phyloP scores from a whole-genome alignment of 2,888 invertebrate species.

The Temnothorax rugatulus region DNA sequence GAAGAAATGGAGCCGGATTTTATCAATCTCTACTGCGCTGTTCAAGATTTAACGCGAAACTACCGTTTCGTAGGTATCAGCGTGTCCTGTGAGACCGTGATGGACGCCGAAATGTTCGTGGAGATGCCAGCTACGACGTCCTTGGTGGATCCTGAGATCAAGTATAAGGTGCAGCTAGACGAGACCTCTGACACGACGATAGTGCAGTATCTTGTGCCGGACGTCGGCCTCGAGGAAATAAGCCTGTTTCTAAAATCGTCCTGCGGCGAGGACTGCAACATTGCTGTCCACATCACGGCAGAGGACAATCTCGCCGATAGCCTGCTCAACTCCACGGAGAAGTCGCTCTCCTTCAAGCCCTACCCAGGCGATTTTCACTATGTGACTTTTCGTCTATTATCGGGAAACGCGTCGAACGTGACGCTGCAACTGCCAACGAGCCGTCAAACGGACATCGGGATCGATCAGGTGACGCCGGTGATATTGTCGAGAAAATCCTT shows the following conservation, averaged over 20 bases:
- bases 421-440: constrained; percentile 68
- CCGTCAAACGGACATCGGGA: constrained; percentile 59
- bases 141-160: constrained; percentile 63
- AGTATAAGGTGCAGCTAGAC: constrained; percentile 72
- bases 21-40: not conserved
- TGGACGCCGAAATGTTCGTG: constrained; percentile 90
- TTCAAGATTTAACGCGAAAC: not conserved
- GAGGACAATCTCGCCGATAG: constrained; percentile 70
- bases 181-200: constrained; percentile 74
- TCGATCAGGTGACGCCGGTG: constrained; percentile 80
- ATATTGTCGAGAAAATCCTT: constrained; percentile 88
- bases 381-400: constrained; percentile 77
- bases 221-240: constrained; percentile 67
- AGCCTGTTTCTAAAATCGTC: constrained; percentile 77
- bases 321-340: constrained; percentile 74
- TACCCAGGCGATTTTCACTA: constrained; percentile 79
- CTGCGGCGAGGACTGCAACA: constrained; percentile 79
- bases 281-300: constrained; percentile 78
- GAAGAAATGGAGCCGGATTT: not conserved
- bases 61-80: constrained; percentile 88
- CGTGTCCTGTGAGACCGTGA: constrained; percentile 89
- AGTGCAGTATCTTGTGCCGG: constrained; percentile 79
- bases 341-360: constrained; percentile 77
- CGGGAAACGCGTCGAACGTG: constrained; percentile 73
- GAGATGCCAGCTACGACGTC: constrained; percentile 85